A percentile compares a stretch with the other conserved stretches of the same genome.
Conservation (phyloP, 2,888 invertebrate genomes). For the Eumacrocentrus americanus region DNA sequence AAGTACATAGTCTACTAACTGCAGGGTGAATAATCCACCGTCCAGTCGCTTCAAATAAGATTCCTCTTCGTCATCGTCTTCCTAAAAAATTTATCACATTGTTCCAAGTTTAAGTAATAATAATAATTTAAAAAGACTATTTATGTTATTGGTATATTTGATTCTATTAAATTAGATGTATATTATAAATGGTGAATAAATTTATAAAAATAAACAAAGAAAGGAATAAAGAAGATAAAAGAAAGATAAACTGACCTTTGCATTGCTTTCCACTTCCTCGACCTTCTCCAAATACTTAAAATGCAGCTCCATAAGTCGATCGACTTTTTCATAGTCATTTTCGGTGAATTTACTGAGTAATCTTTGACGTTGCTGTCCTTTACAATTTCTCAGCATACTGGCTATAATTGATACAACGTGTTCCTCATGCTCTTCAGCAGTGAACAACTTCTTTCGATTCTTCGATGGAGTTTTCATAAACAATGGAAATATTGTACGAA, state of each 20-base stretch:
- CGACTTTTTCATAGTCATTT: slow-evolving; percentile 98
- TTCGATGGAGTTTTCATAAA: slow-evolving; percentile 99
- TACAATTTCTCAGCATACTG: slow-evolving; percentile 91
- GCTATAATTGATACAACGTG: slow-evolving; percentile 93
- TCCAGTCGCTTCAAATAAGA: slow-evolving; percentile 89
- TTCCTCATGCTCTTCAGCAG: slow-evolving; percentile 91
- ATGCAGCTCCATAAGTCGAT: slow-evolving; percentile 93
- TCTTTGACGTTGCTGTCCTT: slow-evolving; percentile 87
- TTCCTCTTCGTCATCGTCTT: slow-evolving; percentile 81
- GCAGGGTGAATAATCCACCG: slow-evolving; percentile 94
- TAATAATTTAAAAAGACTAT: no score
- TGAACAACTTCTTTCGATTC: slow-evolving; percentile 76
- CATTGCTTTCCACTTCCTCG: slow-evolving; percentile 74
- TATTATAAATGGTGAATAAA: no score
- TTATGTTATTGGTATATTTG: no score
- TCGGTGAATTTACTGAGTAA: slow-evolving; percentile 95
- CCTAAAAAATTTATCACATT: slow-evolving; percentile 53
- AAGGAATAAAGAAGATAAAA: no score
- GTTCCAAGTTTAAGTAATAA: not conserved
- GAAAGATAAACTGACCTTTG: slow-evolving; percentile 66
- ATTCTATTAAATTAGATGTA: no score
- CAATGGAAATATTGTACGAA: slow-evolving; percentile 95
- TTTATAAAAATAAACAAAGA: no score
- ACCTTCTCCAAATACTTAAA: slow-evolving; percentile 96
- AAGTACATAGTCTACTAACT: slow-evolving; percentile 90